Base-by-base conservation (phyloP, 35 echinoderm and acorn worm species). In the Holothuria glaberrima region DNA sequence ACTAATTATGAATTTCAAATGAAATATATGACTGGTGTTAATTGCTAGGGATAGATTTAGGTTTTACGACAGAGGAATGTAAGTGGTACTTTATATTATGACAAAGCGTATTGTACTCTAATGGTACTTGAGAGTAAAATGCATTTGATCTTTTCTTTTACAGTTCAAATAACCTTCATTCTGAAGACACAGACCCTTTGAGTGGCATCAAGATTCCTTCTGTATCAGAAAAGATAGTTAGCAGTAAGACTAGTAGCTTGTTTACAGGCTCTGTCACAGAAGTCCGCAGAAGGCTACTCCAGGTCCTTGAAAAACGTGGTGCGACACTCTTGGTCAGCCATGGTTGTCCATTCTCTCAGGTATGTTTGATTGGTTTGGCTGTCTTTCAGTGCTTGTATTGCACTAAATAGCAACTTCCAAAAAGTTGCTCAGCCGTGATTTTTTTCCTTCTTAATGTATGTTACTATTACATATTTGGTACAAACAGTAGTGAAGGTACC, bases 341-440 rank as follows among this genome's bases (percentile, higher is more conserved):
- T 68, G 97, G 97, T 20, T 99, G 97, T 75, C 97, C 97, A 0
- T 99, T 99, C 62, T 99, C 97, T 62, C 97, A 99, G 97, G 97
- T 99, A 79, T 76, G 74, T 78, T 9, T 27, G 0, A 12, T 48
- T 60, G 20, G 52, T 84, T 21, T 61, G 20, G 6, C n/a, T 6
- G 50, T 82, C 54, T 30, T 14, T 5, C 31, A 54, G 30, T 0
- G 85, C 27, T 83, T n/a, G 93, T 93, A 89, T 57, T 29, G 88
- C 93, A 2, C 87, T 95, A 17, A 48, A 88, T 30, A 77, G 87
- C 18, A 92, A n/a, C n/a, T 98, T 35, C 50, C 93, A 16, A 87
- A 92, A 54, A 93, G 93, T 21, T 89, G 90, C 52, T 98, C 91
- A 68, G n/a, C n/a, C n/a, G n/a, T n/a, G n/a, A n/a, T n/a, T n/a